Percentiles rank a stretch among this genome's conserved stretches.
Conservation (phyloP, 2,113 vertebrate genomes). For the Varanus salvator region DNA sequence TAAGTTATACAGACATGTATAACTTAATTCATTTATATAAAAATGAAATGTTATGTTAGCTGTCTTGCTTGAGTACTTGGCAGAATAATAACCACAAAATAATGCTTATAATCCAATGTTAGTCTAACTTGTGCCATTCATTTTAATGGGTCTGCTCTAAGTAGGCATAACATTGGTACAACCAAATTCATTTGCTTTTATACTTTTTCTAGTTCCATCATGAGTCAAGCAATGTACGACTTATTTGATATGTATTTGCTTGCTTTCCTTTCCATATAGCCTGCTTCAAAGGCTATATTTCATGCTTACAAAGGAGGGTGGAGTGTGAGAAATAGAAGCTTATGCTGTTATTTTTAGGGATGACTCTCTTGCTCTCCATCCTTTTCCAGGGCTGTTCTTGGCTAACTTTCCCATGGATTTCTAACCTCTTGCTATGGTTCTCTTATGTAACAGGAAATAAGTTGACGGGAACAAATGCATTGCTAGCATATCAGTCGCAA, state of each 20-base stretch:
- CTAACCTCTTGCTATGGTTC: slow-evolving; percentile 89
- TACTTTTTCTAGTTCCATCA: background rate
- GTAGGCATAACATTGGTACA: no score
- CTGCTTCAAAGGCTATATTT: slow-evolving; percentile 36
- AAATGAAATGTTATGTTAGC: background rate
- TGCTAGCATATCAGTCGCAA: slow-evolving; percentile 75
- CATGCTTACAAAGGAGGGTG: slow-evolving; percentile 47
- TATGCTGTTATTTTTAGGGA: slow-evolving; percentile 81
- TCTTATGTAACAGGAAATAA: slow-evolving; percentile 86
- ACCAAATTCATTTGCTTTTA: slow-evolving; percentile 22
- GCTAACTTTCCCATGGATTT: slow-evolving; percentile 88
- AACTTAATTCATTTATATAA: background rate
- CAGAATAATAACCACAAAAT: background rate
- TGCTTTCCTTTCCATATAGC: background rate
- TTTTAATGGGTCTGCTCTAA: no score
- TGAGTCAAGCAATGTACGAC: slow-evolving; percentile 21
- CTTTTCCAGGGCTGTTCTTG: slow-evolving; percentile 78
- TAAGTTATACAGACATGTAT: background rate
- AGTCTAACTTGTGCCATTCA: no score
- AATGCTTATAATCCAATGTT: no score
- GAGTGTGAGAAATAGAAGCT: slow-evolving; percentile 61
- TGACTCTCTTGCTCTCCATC: slow-evolving; percentile 73
- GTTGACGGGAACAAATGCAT: slow-evolving; percentile 86
- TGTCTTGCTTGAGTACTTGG: slow-evolving; percentile 6
- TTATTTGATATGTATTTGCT: background rate